These are phyloP conservation scores for Pangasius krempfi DNA, from an alignment of 2,797 vertebrate genomes.

Conservation along the genomic window DNA sequence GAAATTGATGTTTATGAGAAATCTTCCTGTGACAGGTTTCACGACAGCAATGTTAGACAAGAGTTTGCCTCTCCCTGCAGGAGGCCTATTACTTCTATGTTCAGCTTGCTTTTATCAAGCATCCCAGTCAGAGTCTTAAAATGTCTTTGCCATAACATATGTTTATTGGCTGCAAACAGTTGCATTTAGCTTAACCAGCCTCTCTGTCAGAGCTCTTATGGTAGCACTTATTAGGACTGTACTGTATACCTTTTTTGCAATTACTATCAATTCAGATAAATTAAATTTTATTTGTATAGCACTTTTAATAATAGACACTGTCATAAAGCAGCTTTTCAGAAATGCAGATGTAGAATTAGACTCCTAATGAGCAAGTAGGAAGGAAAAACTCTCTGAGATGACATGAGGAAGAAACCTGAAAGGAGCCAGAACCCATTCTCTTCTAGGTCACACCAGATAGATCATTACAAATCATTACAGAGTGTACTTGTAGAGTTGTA, in stretches of 20 bases:
- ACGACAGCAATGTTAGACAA: not conserved
- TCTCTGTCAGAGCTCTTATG: not conserved
- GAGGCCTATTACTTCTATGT: not conserved
- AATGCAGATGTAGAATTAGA: not conserved
- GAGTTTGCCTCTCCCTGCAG: not conserved
- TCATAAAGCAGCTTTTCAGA: not conserved
- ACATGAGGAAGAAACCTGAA: not conserved
- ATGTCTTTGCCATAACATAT: not conserved
- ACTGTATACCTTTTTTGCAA: not conserved
- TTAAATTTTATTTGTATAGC: not conserved
- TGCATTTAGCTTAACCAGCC: not conserved
- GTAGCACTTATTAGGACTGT: not conserved
- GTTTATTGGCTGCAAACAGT: not conserved
- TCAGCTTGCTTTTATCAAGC: not conserved
- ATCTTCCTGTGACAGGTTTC: not conserved
- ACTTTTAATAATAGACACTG: not conserved
- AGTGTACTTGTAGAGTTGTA: not conserved
- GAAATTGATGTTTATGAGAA: no score
- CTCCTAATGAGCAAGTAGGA: not conserved
- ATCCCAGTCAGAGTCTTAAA: not conserved
- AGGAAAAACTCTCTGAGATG: not conserved
- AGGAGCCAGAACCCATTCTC: not conserved
- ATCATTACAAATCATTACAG: not conserved
- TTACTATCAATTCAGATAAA: not conserved
- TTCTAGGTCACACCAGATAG: not conserved